Conservation (phyloP, 2,113 vertebrate species). For the Chionomys nivalis region DNA sequence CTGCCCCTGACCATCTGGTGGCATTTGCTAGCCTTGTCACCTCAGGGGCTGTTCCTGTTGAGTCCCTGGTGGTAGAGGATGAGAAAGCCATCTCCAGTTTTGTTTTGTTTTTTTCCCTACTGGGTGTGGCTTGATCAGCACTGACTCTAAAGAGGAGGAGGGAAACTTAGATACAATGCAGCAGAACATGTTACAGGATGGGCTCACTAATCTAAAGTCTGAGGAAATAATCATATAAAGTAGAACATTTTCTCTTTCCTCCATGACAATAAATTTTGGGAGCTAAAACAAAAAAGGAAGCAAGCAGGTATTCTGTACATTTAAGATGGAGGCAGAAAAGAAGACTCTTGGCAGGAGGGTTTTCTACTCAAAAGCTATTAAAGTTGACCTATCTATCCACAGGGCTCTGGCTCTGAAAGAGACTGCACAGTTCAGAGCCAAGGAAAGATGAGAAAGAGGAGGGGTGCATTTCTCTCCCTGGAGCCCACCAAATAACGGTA, state of each 20-base stretch:
- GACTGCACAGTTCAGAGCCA: slow-evolving; percentile 65
- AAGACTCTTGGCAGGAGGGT: slow-evolving; percentile 51
- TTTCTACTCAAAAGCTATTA: slow-evolving; percentile 60
- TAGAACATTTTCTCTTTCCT: slow-evolving; percentile 5
- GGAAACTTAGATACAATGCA: slow-evolving; percentile 42
- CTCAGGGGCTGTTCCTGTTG: slow-evolving; percentile 39
- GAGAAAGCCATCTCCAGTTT: slow-evolving; percentile 47
- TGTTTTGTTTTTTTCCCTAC: neutral
- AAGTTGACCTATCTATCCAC: slow-evolving; percentile 69
- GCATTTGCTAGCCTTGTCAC: slow-evolving; percentile 59
- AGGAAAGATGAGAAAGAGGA: slow-evolving; percentile 33
- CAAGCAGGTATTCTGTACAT: slow-evolving; percentile 20
- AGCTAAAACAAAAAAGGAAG: slow-evolving; percentile 58
- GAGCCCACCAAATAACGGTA: slow-evolving; percentile 3
- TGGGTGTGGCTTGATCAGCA: slow-evolving; percentile 53
- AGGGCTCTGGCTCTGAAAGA: slow-evolving; percentile 69
- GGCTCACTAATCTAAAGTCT: neutral
- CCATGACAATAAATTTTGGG: slow-evolving; percentile 52
- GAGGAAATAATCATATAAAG: slow-evolving; percentile 16
- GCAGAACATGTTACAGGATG: neutral
- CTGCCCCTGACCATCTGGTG: slow-evolving; percentile 59
- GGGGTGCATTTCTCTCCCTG: neutral
- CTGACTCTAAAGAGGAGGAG: slow-evolving; percentile 34
- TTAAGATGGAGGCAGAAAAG: slow-evolving; percentile 55
- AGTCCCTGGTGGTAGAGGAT: neutral